Base-by-base conservation (phyloP, 2,113 vertebrate genomes). In the Salvelinus fontinalis region DNA sequence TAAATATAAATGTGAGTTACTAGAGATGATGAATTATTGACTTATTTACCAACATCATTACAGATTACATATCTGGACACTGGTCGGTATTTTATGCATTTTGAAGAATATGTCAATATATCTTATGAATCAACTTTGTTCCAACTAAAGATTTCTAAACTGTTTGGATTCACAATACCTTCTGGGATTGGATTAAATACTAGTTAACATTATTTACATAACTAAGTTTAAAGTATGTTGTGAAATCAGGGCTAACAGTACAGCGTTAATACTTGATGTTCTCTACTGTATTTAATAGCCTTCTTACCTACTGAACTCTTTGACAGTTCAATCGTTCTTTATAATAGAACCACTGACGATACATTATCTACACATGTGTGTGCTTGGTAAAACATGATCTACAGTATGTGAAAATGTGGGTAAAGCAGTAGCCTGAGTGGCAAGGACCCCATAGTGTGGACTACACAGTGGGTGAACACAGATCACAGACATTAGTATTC, bases 401-500 rank as follows among this genome's bases (percentile, higher is more conserved):
- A 75, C 31, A 6, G 6, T 2, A 34, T 60, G 77, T 77, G 75
- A 70, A 76, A 81, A 75, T 12, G 44, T 49, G 48, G 70, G 79
- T 70, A 74, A 76, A 48, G 6, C 7, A 8, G 71, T 67, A 76
- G 69, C 76, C 69, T 72, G 76, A 73, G 26, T 76, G 20, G 77
- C 77, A 70, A 34, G 14, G 24, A 27, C 51, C 31, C 27, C 34
- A 67, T 34, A 71, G 64, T 79, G 49, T 71, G 49, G 49, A 4
- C 49, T 3, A 49, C 20, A 78, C 62, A 70, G 67, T 29, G 57
- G 75, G 72, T 79, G 60, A 71, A 70, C 74, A 49, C 77, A 73
- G 31, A 84, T 73, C 8, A 74, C 70, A 72, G 75, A 11, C 73
- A 75, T 85, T 85, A 75, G 77, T 71, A 86, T 87, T 87, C 79